Evolutionary conservation across 2,888 invertebrate species (phyloP).

Genomic region (Drosophila testacea): DNA sequence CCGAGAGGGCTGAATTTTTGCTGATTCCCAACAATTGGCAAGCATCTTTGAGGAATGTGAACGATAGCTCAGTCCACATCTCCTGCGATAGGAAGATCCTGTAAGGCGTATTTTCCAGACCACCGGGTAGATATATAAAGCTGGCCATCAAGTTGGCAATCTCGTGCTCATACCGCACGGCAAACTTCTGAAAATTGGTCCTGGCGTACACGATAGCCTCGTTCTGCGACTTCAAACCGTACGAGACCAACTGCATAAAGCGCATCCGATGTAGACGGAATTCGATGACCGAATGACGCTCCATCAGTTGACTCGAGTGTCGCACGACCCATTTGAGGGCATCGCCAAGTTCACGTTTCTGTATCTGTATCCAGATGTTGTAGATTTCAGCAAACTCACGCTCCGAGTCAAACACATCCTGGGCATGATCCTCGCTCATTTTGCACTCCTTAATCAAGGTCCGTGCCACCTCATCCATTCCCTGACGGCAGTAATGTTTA

Average conservation of each 20-base stretch:
- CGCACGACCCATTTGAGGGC: conserved; percentile 95
- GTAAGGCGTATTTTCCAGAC: conserved; percentile 93
- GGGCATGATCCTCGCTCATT: conserved; percentile 82
- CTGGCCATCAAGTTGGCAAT: conserved; percentile 95
- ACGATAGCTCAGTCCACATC: conserved; percentile 92
- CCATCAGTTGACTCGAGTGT: conserved; percentile 90
- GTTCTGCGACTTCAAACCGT: conserved; percentile 87
- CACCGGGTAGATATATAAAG: conserved; percentile 91
- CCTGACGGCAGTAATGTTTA: conserved; percentile 97
- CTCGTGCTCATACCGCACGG: conserved; percentile 91
- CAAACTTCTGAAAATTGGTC: conserved; percentile 92
- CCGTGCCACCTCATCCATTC: conserved; percentile 96
- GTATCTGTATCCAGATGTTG: conserved; percentile 94
- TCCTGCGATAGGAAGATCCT: conserved; percentile 90
- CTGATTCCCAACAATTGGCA: conserved; percentile 95
- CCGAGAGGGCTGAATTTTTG: conserved; percentile 95
- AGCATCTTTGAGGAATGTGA: conserved; percentile 96
- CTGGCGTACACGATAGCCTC: conserved; percentile 96
- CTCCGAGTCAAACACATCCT: conserved; percentile 85
- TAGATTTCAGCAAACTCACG: conserved; percentile 93
- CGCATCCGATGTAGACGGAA: conserved; percentile 93
- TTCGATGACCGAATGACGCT: conserved; percentile 87
- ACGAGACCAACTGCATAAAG: conserved; percentile 88
- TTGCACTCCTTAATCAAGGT: conserved; percentile 86
- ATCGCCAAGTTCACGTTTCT: conserved; percentile 91